Base-by-base conservation (phyloP, 2,113 vertebrate genomes). In the Phoenicopterus ruber region DNA sequence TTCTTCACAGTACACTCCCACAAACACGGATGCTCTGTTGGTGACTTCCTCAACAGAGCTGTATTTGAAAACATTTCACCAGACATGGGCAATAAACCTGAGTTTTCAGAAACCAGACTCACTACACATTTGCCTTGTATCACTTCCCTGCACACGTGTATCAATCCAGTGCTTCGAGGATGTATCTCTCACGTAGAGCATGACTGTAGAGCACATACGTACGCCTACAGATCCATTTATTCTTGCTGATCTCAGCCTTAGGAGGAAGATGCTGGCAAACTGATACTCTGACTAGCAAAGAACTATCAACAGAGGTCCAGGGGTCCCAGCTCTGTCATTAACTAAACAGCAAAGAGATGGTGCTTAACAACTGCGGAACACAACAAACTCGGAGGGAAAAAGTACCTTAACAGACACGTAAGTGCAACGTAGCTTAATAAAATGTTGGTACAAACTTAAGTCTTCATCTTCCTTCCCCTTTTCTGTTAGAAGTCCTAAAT, bases 71-170 rank as follows among this genome's bases (percentile, higher is more conserved):
- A 72, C 7, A 31, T 8, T 38, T 67, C 63, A 58, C 12, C 49
- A 29, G 32, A 40, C 4, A 24, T 0, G 3, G 19, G 13, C 40
- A 69, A 58, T 25, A 81, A 77, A 71, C 13, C 6, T 16, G 26
- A 44, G 31, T 76, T 83, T 76, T 67, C 72, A 50, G 46, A 86
- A 76, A 47, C 15, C 13, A 62, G 8, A 52, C 15, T 44, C 17
- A 20, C 24, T 40, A n/a, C n/a, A 13, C 4, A 25, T 62, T 54
- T 80, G 24, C 11, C 19, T 31, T 29, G 11, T 26, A 67, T 52
- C 52, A 13, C 31, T 71, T 82, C 17, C 36, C 34, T 44, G 40
- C 29, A 49, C 2, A 0, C 3, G 1, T 10, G 0, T 15, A 76
- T 44, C 42, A 67, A 44, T 25, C 18, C 67, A 63, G 20, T 7